Evolutionary conservation across 2,113 vertebrate species (phyloP).

Genomic region (Chelonoidis abingdonii): DNA sequence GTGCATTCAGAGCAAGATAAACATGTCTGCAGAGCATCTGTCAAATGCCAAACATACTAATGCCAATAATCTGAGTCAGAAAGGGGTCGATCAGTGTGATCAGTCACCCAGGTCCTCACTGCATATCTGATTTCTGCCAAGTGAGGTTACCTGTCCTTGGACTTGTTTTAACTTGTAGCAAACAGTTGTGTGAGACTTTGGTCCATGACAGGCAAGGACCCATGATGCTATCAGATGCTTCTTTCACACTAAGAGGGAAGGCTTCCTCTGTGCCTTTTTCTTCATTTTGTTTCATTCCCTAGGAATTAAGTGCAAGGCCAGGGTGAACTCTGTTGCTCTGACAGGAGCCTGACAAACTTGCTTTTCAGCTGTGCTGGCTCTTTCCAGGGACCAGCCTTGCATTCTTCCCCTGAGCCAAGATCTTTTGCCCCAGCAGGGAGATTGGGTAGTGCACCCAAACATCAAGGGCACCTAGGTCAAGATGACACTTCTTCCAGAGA

Average conservation of each 20-base stretch:
- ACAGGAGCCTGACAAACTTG: background rate
- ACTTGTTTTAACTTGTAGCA: background rate
- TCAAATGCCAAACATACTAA: background rate
- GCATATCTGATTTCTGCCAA: background rate
- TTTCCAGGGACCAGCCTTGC: background rate
- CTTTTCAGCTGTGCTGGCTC: background rate
- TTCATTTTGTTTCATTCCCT: background rate
- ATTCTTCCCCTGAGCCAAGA: background rate
- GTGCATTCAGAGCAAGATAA: background rate
- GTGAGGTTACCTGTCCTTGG: background rate
- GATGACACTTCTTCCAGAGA: background rate
- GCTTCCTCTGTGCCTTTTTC: background rate
- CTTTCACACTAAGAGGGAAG: background rate
- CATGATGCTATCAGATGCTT: background rate
- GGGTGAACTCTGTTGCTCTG: background rate
- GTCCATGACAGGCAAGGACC: background rate
- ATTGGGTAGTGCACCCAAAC: background rate
- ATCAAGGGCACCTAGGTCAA: background rate
- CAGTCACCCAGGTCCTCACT: background rate
- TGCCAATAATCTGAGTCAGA: background rate
- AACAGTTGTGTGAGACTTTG: background rate
- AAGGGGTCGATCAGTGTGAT: background rate
- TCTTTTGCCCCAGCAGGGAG: background rate
- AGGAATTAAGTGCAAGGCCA: background rate
- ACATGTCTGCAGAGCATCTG: background rate